These are phyloP conservation scores for Cydia fagiglandana DNA, from an alignment of 1,140 invertebrate species.

Conservation along the genomic window DNA sequence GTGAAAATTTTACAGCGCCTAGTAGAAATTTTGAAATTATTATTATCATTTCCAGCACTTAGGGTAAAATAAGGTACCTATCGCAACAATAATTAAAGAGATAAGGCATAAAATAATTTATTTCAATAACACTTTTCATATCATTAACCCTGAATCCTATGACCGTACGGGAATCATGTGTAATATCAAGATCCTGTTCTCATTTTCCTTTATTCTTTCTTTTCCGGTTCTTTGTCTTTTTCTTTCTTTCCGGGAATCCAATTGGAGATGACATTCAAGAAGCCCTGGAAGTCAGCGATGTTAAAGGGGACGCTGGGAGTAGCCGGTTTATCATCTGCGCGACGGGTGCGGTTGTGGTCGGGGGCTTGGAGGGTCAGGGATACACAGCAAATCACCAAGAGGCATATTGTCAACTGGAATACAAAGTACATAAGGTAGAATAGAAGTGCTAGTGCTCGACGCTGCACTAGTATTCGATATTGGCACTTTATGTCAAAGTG, in stretches of 20 bases:
- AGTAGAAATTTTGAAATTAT: too few species aligned
- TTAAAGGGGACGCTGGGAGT: background rate
- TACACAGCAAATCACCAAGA: slow-evolving; percentile 9
- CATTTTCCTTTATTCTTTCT: slow-evolving; percentile 3
- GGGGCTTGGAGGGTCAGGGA: background rate
- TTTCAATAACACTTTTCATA: background rate
- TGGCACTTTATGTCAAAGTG: too few species aligned
- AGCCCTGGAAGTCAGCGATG: background rate
- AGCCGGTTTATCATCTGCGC: background rate
- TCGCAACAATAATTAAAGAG: background rate
- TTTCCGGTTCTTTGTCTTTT: background rate
- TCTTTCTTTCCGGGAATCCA: background rate
- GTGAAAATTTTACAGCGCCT: too few species aligned
- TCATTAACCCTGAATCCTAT: background rate
- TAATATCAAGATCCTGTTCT: background rate
- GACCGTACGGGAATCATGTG: background rate
- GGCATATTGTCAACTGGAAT: slow-evolving; percentile 4
- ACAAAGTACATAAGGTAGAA: background rate
- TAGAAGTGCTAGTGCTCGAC: too few species aligned
- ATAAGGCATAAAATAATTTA: background rate
- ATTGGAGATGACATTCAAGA: background rate
- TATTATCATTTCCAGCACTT: too few species aligned
- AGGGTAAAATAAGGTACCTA: too few species aligned
- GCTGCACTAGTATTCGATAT: too few species aligned
- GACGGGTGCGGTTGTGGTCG: slow-evolving; percentile 18